phyloP scores from a whole-genome alignment of 1,140 invertebrate species.

The Drosophila ohnishii region DNA sequence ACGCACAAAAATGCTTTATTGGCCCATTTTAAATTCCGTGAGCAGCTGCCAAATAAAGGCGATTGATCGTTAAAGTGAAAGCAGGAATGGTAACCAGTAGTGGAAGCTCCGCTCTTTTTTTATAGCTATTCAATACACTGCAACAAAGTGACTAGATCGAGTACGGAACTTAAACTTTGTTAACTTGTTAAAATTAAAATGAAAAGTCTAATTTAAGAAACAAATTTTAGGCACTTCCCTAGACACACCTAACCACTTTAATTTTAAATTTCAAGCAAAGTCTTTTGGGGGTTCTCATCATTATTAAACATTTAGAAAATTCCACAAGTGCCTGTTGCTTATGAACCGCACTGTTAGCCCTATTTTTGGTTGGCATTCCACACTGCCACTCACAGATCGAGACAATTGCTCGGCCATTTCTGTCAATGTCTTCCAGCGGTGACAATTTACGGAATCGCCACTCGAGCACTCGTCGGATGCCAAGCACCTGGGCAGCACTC shows the following conservation, averaged over 20 bases:
- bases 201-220: too few species aligned
- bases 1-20: constrained; percentile 56
- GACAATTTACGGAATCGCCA: constrained; percentile 74
- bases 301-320: not conserved
- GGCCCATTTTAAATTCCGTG: constrained; percentile 63
- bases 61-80: constrained; percentile 64
- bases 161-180: constrained; percentile 7
- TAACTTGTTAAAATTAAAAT: not conserved
- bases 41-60: constrained; percentile 64
- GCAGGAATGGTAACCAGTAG: constrained; percentile 16
- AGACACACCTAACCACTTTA: not conserved
- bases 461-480: constrained; percentile 14
- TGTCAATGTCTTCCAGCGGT: constrained; percentile 60
- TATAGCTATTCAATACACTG: constrained; percentile 10
- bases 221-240: not conserved
- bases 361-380: constrained; percentile 16
- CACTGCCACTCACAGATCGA: constrained; percentile 19
- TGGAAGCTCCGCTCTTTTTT: constrained; percentile 11
- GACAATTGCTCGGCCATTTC: constrained; percentile 25
- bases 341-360: constrained; percentile 1
- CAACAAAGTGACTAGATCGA: not conserved
- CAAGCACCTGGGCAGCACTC: not conserved
- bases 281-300: too few species aligned
- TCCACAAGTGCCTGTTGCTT: not conserved
- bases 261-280: not conserved